Conservation (phyloP, 1,140 invertebrate species). For the Musca domestica region DNA sequence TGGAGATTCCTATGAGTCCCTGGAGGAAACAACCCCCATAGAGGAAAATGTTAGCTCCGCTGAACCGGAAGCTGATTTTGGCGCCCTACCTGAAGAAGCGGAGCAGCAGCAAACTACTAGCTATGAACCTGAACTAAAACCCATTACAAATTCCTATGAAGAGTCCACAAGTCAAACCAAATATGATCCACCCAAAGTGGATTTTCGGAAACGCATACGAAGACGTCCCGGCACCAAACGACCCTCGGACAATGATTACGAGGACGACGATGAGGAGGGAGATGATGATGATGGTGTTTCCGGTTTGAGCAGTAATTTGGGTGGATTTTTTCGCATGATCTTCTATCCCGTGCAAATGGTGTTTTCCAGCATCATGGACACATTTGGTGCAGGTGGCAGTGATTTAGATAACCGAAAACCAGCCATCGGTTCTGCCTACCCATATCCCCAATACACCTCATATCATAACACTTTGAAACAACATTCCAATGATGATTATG, state of each 20-base stretch:
- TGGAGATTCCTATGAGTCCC: neutral
- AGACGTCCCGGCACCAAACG: conserved; percentile 27
- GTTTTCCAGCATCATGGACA: conserved; percentile 41
- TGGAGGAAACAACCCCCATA: conserved; percentile 26
- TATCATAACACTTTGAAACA: conserved; percentile 40
- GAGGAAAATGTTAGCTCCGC: conserved; percentile 36
- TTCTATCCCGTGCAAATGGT: conserved; percentile 49
- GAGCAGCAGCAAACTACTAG: conserved; percentile 10
- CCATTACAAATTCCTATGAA: neutral
- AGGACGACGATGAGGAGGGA: conserved; percentile 22
- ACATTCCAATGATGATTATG: conserved; percentile 22
- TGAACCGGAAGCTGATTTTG: conserved; percentile 44
- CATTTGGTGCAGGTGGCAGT: conserved; percentile 28
- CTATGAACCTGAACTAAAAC: neutral
- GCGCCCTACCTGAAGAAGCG: conserved; percentile 38
- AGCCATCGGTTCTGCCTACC: conserved; percentile 1
- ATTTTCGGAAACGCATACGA: conserved; percentile 41
- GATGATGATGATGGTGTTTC: conserved; percentile 17
- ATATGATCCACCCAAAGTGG: conserved; percentile 30
- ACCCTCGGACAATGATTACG: conserved; percentile 29
- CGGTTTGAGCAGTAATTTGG: conserved; percentile 28
- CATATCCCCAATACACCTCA: conserved; percentile 44
- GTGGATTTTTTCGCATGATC: conserved; percentile 46
- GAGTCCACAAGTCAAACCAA: conserved; percentile 8
- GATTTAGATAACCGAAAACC: conserved; percentile 11